Conservation (phyloP, 2,888 invertebrate genomes). For the Napeogenes inachia region DNA sequence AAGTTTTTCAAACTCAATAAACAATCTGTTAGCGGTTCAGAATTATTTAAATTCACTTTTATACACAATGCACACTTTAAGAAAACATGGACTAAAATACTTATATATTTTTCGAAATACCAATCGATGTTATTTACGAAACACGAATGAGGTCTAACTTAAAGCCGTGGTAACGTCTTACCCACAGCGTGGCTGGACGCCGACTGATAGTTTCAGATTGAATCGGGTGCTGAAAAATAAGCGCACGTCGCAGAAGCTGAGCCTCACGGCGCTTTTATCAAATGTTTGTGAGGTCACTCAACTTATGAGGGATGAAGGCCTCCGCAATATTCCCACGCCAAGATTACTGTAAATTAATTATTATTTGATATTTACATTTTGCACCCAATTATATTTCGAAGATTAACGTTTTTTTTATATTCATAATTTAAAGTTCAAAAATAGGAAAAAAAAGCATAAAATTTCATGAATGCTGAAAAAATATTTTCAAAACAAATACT, state of each 20-base stretch:
- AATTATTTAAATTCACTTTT: neutral
- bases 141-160: conserved; percentile 31
- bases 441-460: no score
- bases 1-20: conserved; percentile 1
- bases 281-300: conserved; percentile 60
- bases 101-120: conserved; percentile 33
- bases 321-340: conserved; percentile 31
- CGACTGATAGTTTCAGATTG: conserved; percentile 55
- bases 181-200: conserved; percentile 45
- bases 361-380: no score
- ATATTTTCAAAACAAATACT: no score
- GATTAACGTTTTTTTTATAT: no score
- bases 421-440: no score
- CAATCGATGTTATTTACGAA: conserved; percentile 69
- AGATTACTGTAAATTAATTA: conserved; percentile 19
- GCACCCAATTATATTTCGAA: no score
- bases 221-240: conserved; percentile 53
- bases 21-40: neutral
- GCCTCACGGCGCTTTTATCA: conserved; percentile 56
- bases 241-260: conserved; percentile 49
- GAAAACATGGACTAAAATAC: conserved; percentile 12
- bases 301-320: conserved; percentile 56
- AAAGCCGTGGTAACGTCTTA: conserved; percentile 35
- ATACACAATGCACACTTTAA: conserved; percentile 14
- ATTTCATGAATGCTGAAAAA: no score